phyloP scores from a whole-genome alignment of 2,888 invertebrate species.

The Neoaliturus tenellus region DNA sequence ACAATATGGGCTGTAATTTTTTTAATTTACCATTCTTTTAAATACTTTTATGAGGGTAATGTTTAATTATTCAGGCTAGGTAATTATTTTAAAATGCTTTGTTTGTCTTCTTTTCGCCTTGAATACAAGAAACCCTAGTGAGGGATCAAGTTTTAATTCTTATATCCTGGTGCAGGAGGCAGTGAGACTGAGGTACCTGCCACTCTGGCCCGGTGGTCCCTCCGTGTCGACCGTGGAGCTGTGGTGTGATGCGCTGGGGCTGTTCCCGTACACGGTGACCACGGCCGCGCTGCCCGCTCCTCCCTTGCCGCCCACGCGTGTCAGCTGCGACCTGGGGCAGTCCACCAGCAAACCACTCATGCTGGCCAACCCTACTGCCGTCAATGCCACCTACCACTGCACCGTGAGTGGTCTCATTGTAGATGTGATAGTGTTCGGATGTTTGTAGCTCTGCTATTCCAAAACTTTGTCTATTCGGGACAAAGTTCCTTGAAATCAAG shows the following conservation, averaged over 20 bases:
- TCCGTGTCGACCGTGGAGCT: neutral
- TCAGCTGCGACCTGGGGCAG: constrained; percentile 4
- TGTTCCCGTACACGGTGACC: neutral
- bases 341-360: neutral
- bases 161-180: constrained; percentile 18
- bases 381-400: neutral
- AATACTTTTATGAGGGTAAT: too few relatives aligned
- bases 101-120: too few relatives aligned
- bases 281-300: neutral
- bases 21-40: too few relatives aligned
- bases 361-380: neutral
- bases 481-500: too few relatives aligned
- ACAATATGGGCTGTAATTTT: too few relatives aligned
- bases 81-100: too few relatives aligned
- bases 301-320: neutral
- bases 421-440: too few relatives aligned
- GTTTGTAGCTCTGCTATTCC: too few relatives aligned
- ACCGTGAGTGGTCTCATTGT: neutral
- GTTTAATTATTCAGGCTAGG: too few relatives aligned
- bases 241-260: neutral
- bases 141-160: too few relatives aligned
- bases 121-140: too few relatives aligned
- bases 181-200: constrained; percentile 8
- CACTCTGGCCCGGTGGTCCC: neutral
- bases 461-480: too few relatives aligned